Evolutionary conservation across 92 coral and sea anemone genomes (phyloP).

Genomic region (Anthopleura xanthogrammica): DNA sequence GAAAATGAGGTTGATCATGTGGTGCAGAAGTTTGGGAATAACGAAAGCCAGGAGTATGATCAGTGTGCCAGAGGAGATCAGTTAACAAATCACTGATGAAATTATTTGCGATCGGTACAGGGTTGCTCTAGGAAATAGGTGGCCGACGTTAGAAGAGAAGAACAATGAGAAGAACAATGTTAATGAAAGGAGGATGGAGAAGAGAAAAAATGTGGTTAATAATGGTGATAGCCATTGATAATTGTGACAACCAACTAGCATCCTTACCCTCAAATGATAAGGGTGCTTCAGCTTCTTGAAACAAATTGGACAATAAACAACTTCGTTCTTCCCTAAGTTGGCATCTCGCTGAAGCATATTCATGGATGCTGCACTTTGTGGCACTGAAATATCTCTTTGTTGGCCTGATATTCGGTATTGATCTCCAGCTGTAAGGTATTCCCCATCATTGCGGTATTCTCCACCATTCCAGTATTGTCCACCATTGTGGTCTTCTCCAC

Average conservation of each 20-base stretch:
- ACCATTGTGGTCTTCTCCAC: neutral
- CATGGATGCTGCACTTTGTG: neutral
- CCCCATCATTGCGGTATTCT: neutral
- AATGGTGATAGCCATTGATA: too few relatives aligned
- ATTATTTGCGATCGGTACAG: too few relatives aligned
- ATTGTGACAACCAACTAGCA: neutral
- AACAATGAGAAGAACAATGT: too few relatives aligned
- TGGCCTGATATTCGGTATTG: neutral
- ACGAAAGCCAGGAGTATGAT: too few relatives aligned
- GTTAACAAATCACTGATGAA: too few relatives aligned
- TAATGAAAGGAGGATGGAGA: neutral
- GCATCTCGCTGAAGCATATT: neutral
- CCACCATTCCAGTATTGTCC: neutral
- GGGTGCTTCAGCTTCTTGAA: neutral
- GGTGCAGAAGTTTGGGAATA: too few relatives aligned
- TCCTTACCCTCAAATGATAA: neutral
- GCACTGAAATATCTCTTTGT: neutral
- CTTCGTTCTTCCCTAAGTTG: neutral
- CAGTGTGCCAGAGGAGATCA: too few relatives aligned
- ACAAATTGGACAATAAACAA: neutral
- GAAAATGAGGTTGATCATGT: too few relatives aligned
- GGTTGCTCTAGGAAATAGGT: too few relatives aligned
- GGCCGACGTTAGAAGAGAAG: too few relatives aligned
- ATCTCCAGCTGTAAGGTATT: neutral
- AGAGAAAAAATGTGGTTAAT: neutral